Evolutionary conservation across 30 jellyfish, hydroid and myxozoan genomes (phyloP).

Genomic region (Hydractinia echinata): DNA sequence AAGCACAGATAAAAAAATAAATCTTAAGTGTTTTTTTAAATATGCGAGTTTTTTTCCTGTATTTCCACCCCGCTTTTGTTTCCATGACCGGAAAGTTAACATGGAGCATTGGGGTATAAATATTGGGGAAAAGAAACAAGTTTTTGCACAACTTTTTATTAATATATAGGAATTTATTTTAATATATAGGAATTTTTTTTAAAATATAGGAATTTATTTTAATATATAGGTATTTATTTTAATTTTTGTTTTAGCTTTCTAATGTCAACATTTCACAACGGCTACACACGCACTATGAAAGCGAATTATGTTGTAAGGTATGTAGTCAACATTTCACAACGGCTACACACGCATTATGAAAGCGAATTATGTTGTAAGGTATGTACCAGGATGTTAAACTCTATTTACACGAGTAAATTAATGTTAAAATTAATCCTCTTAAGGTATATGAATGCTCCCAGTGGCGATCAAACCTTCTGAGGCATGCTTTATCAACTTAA

Average conservation of each 20-base stretch:
- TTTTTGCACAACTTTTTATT: too few species aligned
- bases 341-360: slow-evolving; percentile 83
- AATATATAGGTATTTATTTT: neutral
- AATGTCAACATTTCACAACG: slow-evolving; percentile 91
- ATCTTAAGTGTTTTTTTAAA: too few species aligned
- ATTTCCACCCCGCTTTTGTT: too few species aligned
- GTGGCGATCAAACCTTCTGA: too few species aligned
- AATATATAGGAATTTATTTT: neutral
- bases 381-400: neutral
- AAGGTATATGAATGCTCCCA: too few species aligned
- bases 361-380: slow-evolving; percentile 72
- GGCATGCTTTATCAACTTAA: too few species aligned
- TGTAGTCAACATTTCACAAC: slow-evolving; percentile 82
- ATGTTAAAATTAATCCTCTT: too few species aligned
- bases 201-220: neutral
- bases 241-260: slow-evolving; percentile 43
- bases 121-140: neutral
- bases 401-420: too few species aligned
- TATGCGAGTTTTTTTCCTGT: too few species aligned
- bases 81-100: too few species aligned
- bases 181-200: neutral
- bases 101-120: neutral
- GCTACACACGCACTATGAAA: slow-evolving; percentile 80
- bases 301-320: slow-evolving; percentile 69
- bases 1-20: too few species aligned